Base-by-base conservation (phyloP, 37 sponge, comb jelly and placozoan species). In the Geodia barretti region DNA sequence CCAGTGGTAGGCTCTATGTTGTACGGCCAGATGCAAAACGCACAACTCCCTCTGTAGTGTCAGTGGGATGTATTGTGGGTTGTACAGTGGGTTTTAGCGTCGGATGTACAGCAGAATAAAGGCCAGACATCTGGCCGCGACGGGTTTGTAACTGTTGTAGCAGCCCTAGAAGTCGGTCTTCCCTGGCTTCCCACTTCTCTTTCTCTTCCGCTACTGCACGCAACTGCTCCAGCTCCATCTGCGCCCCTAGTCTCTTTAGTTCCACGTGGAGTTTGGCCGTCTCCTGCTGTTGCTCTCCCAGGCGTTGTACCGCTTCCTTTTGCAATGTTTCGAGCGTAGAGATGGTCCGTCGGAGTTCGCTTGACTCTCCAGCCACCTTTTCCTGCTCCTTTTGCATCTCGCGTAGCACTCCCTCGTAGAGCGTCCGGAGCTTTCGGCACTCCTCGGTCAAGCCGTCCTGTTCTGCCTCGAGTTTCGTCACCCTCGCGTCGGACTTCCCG, bases 161-260 rank as follows among this genome's bases (percentile, higher is more conserved):
- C n/a, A 71, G 81, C 4, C 38, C 62, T 35, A 70, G 70, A 4
- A 81, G 62, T 9, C 81, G 33, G 35, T 42, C 59, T 38, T 81
- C 81, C 37, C 81, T 25, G 3, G 67, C 81, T 81, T 81, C 81
- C 81, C 81, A 81, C 36, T 81, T 81, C 11, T 37, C 19, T n/a
- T 39, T 35, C 36, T 81, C 72, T 4, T 36, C 61, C 1, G 36
- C 72, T 31, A 81, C 39, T 1, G 63, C 70, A 11, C 81, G 81
- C 7, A 64, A 32, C 8, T 4, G 32, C 25, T 81, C 72, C 29
- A 81, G 72, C 38, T 81, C 81, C 36, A 32, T n/a, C 28, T 24
- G 26, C 63, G 21, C 39, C 4, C n/a, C 9, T 26, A 29, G 39
- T 20, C 33, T n/a, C 19, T 23, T 4, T 62, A 67, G 69, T 36